Base-by-base conservation (phyloP, 2,888 invertebrate genomes). In the Ypsolopha sequella region DNA sequence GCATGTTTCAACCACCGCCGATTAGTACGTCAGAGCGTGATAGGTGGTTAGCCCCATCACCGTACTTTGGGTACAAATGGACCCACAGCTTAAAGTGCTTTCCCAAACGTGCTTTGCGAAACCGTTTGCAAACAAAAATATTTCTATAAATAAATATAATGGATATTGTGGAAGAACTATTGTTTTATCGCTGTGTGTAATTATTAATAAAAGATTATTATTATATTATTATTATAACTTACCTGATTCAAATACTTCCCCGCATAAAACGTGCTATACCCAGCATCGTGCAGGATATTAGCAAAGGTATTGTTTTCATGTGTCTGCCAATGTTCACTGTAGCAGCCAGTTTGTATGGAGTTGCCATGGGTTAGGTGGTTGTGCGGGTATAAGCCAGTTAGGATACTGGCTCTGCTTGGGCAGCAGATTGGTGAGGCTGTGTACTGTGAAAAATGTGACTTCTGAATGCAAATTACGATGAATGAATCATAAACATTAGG, bases 231-330 rank as follows among this genome's bases (percentile, higher is more conserved):
- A n/a, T n/a, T n/a, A 7, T 34, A 46, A 51, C 60, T 51, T 66
- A 94, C 96, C 88, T 93, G 89, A 80, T 98, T 98, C 57, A 98
- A 84, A 80, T 98, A 98, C 87, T 98, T 98, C 48, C 98, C 97
- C 59, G 95, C 96, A 72, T 95, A 98, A 70, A 97, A 96, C 0
- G 96, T 97, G 6, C 79, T 88, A 66, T 97, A 98, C 0, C 89
- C 90, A 1, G 76, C 64, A 0, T 82, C 67, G 51, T 93, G 89
- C 36, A 98, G 75, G 41, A 90, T 69, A 0, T 89, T 86, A 0
- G 93, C 93, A 62, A 96, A 91, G 1, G 94, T 91, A 0, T 81
- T 71, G 0, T 76, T 75, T 70, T 97, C 96, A 1, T 70, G 58
- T 6, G 71, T 66, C 10, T 77, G 66, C 96, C 96, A 97, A 7